Percentiles rank a stretch among this genome's conserved stretches.
Evolutionary conservation across 2,888 invertebrate species (phyloP).

Genomic region (Drosophila ustulata): DNA sequence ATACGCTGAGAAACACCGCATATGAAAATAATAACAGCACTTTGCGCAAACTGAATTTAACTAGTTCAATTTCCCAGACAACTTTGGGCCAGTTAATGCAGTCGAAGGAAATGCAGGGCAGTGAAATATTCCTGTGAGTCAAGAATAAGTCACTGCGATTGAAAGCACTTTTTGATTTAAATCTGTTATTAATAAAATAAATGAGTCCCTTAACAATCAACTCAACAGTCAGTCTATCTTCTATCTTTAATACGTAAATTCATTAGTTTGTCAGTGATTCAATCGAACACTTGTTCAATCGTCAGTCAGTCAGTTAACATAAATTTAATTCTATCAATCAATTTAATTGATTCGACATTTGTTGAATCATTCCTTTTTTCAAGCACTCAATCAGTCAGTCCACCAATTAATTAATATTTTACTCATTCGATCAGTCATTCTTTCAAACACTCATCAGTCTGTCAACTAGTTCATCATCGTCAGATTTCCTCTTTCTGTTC

Average conservation of each 20-base stretch:
- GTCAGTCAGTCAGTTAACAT: neutral
- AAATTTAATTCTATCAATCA: too few species aligned
- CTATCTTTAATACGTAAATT: too few species aligned
- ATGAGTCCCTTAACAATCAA: too few species aligned
- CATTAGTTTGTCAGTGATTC: too few species aligned
- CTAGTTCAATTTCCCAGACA: neutral
- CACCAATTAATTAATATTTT: neutral
- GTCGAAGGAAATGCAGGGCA: neutral
- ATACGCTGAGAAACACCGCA: neutral
- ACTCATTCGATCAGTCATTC: neutral
- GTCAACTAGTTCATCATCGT: neutral
- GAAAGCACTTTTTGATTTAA: too few species aligned
- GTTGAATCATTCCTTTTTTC: neutral
- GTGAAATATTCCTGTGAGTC: neutral
- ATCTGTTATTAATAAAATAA: too few species aligned
- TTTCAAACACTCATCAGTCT: neutral
- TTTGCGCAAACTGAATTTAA: neutral
- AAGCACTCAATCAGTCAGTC: neutral
- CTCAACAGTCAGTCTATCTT: too few species aligned
- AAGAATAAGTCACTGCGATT: too few species aligned
- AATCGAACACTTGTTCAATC: too few species aligned
- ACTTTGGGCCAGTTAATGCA: neutral
- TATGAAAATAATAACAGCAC: conserved; percentile 4
- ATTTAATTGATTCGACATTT: too few species aligned
- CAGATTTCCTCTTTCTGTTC: neutral